Base-by-base conservation (phyloP, 2,113 vertebrate genomes). In the Spea multiplicata region DNA sequence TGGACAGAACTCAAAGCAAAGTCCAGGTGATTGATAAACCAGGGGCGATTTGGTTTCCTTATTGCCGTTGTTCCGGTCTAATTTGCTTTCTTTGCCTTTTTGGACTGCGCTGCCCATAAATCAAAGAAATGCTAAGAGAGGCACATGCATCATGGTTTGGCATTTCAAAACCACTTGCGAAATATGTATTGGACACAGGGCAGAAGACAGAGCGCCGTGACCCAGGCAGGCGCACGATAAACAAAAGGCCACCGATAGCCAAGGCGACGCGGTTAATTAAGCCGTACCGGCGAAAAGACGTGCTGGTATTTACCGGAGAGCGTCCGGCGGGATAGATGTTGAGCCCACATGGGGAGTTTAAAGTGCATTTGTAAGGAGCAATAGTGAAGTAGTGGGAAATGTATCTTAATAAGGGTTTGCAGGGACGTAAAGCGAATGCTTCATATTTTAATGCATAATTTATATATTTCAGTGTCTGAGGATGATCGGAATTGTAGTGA, bases 21-120 rank as follows among this genome's bases (percentile, higher is more conserved):
- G 55, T 71, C 48, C 5, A 10, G 13, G 68, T 92, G 93, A 93
- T 92, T 90, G 92, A 92, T 91, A 92, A 84, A 88, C 88, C 83
- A 84, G 83, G 71, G 17, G n/a, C 44, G 77, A 30, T 73, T 73
- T 47, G 30, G 46, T 57, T n/a, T 44, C 8, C 83, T 88, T 87
- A 89, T 88, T 89, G 88, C 88, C 89, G 90, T 90, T 88, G 88
- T 82, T 44, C 80, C 83, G 85, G 74, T 84, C 92, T 93, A 94
- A 93, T 93, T 92, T 92, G 90, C 92, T 93, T 91, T 88, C 90
- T 92, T 88, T 89, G 92, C 92, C 88, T 92, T 93, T 91, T 89
- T 86, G 81, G 85, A 88, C 84, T 81, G 83, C 81, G 78, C 86
- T 81, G 83, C 88, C 87, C 91, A 94, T 94, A 93, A 93, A 94